A percentile compares a stretch with the other conserved stretches of the same genome.
phyloP scores from a whole-genome alignment of 2,888 invertebrate species.

The Cryptocephalus moraei region DNA sequence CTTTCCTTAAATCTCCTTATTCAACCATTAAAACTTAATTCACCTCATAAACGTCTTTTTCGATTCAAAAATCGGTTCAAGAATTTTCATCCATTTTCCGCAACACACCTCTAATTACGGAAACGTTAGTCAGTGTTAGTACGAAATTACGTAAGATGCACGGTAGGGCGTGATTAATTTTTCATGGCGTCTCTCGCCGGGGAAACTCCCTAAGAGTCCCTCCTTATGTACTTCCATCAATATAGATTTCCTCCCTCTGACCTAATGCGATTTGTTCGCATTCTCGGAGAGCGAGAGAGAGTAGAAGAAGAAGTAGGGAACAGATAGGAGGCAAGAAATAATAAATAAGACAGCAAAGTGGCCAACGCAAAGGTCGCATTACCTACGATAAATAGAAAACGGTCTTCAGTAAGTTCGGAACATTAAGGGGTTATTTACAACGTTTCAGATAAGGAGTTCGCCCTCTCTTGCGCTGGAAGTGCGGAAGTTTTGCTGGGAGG shows the following conservation, averaged over 20 bases:
- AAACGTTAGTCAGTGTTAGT: too few relatives aligned
- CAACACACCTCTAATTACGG: too few relatives aligned
- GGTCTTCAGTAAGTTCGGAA: neutral
- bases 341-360: neutral
- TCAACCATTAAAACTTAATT: too few relatives aligned
- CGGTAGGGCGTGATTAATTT: too few relatives aligned
- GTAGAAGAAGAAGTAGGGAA: neutral
- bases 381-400: neutral
- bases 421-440: neutral
- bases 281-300: neutral
- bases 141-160: too few relatives aligned
- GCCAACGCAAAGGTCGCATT: neutral
- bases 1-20: too few relatives aligned
- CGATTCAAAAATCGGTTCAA: too few relatives aligned
- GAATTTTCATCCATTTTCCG: too few relatives aligned
- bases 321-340: neutral
- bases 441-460: neutral
- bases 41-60: too few relatives aligned
- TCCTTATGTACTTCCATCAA: neutral
- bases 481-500: neutral
- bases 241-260: neutral
- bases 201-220: too few relatives aligned
- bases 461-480: neutral
- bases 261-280: neutral
- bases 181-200: too few relatives aligned